Evolutionary conservation across 2,888 invertebrate species (phyloP).

Genomic region (Elmis aenea): DNA sequence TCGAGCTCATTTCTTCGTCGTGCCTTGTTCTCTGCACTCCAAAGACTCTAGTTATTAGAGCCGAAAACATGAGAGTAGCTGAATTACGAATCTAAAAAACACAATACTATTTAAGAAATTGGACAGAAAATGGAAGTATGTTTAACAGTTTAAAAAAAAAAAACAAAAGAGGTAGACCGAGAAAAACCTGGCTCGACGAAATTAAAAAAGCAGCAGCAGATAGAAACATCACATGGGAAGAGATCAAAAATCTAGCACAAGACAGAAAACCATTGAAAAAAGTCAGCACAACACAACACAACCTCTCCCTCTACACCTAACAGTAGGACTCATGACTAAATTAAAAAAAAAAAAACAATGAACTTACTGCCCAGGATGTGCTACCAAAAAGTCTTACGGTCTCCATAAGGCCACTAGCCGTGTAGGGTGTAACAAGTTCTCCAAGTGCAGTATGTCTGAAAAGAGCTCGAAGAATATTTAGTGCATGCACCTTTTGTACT

Average conservation of each 20-base stretch:
- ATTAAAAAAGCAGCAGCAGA: no score
- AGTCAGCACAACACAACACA: no score
- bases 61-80: conserved; percentile 76
- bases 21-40: conserved; percentile 69
- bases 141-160: no score
- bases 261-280: no score
- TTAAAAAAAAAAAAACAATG: no score
- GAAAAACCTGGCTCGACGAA: no score
- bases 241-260: no score
- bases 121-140: conserved; percentile 3
- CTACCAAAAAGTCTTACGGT: conserved; percentile 73
- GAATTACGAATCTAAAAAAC: conserved; percentile 74
- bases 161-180: no score
- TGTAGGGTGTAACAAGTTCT: conserved; percentile 63
- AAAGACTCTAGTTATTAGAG: conserved; percentile 80
- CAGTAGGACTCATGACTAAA: no score
- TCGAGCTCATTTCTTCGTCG: conserved; percentile 53
- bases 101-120: conserved; percentile 2
- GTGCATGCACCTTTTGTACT: conserved; percentile 69
- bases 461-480: conserved; percentile 80
- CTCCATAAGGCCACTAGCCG: conserved; percentile 63
- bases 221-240: no score
- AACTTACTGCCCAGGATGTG: conserved; percentile 73
- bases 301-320: no score
- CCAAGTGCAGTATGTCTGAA: conserved; percentile 72